phyloP scores from a whole-genome alignment of 2,888 invertebrate genomes.

The Tetragonula carbonaria region DNA sequence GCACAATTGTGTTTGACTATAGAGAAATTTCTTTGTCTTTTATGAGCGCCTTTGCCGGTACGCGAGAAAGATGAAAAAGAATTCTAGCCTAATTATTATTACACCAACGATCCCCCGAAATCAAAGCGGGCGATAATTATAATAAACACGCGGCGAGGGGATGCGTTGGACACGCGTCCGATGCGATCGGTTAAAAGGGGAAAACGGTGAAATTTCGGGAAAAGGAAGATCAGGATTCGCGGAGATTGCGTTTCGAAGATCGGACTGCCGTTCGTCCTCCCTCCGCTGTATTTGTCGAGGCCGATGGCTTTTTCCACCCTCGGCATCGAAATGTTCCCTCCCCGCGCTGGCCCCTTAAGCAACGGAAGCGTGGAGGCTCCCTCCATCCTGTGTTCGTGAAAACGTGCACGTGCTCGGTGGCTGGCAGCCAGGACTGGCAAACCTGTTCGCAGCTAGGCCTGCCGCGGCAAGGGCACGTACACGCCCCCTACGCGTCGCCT shows the following conservation, averaged over 20 bases:
- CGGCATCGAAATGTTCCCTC: slow-evolving; percentile 61
- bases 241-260: slow-evolving; percentile 8
- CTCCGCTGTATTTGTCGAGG: slow-evolving; percentile 35
- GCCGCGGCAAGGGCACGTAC: slow-evolving; percentile 76
- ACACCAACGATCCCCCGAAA: no score
- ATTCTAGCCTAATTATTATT: no score
- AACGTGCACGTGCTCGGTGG: slow-evolving; percentile 67
- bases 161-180: background rate
- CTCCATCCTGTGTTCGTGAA: slow-evolving; percentile 46
- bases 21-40: no score
- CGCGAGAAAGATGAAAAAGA: no score
- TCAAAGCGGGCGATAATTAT: no score
- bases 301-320: slow-evolving; percentile 61
- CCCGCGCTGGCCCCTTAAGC: slow-evolving; percentile 50
- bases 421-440: slow-evolving; percentile 59
- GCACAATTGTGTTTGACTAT: no score
- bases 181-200: background rate
- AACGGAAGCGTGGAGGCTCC: slow-evolving; percentile 46
- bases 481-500: slow-evolving; percentile 78
- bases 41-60: no score
- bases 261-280: background rate
- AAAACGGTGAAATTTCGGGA: background rate
- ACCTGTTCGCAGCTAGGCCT: slow-evolving; percentile 61
- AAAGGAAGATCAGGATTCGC: slow-evolving; percentile 15
- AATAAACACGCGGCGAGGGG: background rate